Percentiles rank a stretch among this genome's conserved stretches.
These are phyloP conservation scores for Torymus texanus DNA, from an alignment of 2,888 invertebrate genomes.

Conservation along the genomic window DNA sequence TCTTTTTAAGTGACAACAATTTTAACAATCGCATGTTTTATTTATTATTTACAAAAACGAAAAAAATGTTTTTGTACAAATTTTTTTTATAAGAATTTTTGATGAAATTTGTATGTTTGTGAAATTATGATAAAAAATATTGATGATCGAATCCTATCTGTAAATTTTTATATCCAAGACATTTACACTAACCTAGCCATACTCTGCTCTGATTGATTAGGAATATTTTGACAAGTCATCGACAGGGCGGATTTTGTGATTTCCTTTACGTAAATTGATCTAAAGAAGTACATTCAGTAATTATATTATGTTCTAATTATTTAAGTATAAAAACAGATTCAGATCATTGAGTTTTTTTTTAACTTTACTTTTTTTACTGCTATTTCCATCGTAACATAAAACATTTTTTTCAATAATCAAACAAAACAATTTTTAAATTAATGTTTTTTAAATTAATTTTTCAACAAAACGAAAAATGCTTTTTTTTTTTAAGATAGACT, in stretches of 20 bases:
- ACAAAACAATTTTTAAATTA: constrained; percentile 53
- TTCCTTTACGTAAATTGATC: constrained; percentile 31
- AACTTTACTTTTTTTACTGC: constrained; percentile 38
- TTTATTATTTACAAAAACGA: constrained; percentile 54
- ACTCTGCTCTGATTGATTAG: constrained; percentile 61
- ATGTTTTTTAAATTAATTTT: constrained; percentile 31
- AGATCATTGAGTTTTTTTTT: constrained; percentile 10
- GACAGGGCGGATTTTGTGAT: constrained; percentile 67
- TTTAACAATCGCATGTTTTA: constrained; percentile 52
- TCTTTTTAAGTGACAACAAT: constrained; percentile 41
- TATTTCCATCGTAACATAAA: constrained; percentile 39
- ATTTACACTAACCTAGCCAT: constrained; percentile 45
- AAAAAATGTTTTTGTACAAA: constrained; percentile 43
- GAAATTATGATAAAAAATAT: constrained; percentile 51
- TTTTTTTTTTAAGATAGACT: constrained; percentile 52
- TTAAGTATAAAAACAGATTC: constrained; percentile 36
- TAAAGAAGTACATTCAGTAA: constrained; percentile 39
- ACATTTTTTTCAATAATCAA: constrained; percentile 42
- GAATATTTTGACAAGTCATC: constrained; percentile 66
- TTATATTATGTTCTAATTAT: constrained; percentile 31
- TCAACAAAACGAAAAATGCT: constrained; percentile 51
- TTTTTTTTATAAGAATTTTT: constrained; percentile 44
- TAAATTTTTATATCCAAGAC: constrained; percentile 37
- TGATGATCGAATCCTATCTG: constrained; percentile 43
- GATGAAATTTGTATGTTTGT: constrained; percentile 41